A percentile compares a stretch with the other conserved stretches of the same genome.
Evolutionary conservation across 92 coral and sea anemone genomes (phyloP).

Genomic region (Porites divaricata): DNA sequence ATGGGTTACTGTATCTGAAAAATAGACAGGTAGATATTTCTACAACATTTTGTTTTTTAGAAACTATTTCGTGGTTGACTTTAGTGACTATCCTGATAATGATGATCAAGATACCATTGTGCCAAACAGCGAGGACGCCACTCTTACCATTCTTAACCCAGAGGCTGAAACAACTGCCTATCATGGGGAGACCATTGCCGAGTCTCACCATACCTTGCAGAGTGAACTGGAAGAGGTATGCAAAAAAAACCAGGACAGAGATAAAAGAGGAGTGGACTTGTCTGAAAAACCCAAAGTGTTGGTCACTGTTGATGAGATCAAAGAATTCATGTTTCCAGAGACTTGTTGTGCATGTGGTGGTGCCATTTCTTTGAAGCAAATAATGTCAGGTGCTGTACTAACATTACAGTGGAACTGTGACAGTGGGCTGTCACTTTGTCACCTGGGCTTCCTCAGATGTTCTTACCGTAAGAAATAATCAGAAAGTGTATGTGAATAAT

Average conservation of each 20-base stretch:
- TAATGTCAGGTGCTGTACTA: background rate
- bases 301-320: background rate
- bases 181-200: background rate
- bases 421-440: no score
- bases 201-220: background rate
- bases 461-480: background rate
- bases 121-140: background rate
- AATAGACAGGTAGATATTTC: background rate
- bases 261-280: background rate
- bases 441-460: no score
- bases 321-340: slow-evolving; percentile 4
- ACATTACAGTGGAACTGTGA: slow-evolving; percentile 7
- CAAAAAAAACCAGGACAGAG: background rate
- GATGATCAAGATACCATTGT: background rate
- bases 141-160: background rate
- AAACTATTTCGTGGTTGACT: background rate
- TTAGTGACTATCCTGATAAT: background rate
- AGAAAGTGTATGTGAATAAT: no score
- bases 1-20: background rate
- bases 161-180: background rate
- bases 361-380: background rate
- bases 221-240: background rate
- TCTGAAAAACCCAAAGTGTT: background rate
- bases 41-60: background rate
- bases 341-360: background rate